phyloP scores from a whole-genome alignment of 2,888 invertebrate genomes.

The Phortica okadai region DNA sequence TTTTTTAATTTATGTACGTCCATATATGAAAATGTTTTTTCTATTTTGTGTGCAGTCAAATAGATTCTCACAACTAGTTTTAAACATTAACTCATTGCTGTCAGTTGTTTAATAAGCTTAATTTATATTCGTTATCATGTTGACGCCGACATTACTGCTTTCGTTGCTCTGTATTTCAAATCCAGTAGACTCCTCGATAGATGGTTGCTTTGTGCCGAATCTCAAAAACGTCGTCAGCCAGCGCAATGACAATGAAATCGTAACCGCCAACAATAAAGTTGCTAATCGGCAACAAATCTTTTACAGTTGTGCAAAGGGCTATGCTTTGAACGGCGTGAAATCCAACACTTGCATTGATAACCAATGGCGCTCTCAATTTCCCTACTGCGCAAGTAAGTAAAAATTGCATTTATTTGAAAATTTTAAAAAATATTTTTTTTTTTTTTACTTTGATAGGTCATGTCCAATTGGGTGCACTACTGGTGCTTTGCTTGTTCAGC shows the following conservation, averaged over 20 bases:
- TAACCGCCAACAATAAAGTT: neutral
- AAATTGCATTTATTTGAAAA: neutral
- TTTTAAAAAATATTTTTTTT: neutral
- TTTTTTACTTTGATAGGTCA: neutral
- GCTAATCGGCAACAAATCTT: neutral
- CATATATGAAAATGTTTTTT: too few species aligned
- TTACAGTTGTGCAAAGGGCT: neutral
- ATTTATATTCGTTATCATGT: neutral
- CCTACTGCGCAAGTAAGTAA: conserved; percentile 9
- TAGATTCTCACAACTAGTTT: too few species aligned
- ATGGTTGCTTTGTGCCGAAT: conserved; percentile 1
- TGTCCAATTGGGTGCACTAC: neutral
- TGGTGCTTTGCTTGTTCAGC: conserved; percentile 6
- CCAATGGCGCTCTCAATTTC: neutral
- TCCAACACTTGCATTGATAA: neutral
- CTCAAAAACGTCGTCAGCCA: neutral
- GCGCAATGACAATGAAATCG: neutral
- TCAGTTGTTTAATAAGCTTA: too few species aligned
- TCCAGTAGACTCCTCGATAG: too few species aligned
- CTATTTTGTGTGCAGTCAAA: too few species aligned
- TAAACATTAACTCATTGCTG: too few species aligned
- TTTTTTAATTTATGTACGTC: too few species aligned
- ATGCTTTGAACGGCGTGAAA: neutral
- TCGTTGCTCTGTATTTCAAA: neutral
- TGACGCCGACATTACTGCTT: neutral